Percentiles rank a stretch among this genome's conserved stretches.
Evolutionary conservation across 35 echinoderm and acorn worm species (phyloP).

Genomic region (Stichopus chloronotus): DNA sequence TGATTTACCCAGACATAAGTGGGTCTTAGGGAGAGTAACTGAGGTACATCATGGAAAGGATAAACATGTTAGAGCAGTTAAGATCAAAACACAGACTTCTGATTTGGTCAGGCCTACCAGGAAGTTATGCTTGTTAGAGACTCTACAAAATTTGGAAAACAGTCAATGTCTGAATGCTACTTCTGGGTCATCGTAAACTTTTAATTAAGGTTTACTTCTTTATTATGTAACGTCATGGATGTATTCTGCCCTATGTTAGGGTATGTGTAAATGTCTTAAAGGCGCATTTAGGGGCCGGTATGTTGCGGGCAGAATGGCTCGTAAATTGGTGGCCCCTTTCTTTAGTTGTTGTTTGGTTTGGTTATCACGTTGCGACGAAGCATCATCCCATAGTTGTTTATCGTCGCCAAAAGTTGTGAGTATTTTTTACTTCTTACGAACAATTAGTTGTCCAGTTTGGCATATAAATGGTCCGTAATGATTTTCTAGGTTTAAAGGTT

Average conservation of each 20-base stretch:
- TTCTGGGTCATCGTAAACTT: background rate
- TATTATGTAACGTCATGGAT: background rate
- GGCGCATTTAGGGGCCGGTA: background rate
- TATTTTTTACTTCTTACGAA: background rate
- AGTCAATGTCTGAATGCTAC: background rate
- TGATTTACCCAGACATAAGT: too few relatives aligned
- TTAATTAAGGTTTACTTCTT: background rate
- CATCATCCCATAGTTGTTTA: background rate
- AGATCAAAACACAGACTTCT: too few relatives aligned
- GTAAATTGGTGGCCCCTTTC: background rate
- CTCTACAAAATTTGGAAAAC: background rate
- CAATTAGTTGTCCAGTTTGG: background rate
- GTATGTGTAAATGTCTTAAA: background rate
- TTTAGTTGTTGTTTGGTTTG: too few relatives aligned
- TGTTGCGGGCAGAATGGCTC: slow-evolving; percentile 15
- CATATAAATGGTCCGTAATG: background rate
- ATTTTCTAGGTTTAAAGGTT: background rate
- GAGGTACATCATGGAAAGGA: too few relatives aligned
- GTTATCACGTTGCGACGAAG: background rate
- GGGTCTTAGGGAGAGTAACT: background rate
- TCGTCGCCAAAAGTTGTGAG: background rate
- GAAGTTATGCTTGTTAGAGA: slow-evolving; percentile 40
- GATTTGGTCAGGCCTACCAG: too few relatives aligned
- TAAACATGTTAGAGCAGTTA: too few relatives aligned
- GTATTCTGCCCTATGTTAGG: background rate